Conservation (phyloP, 2,797 vertebrate genomes). For the Craterocephalus amniculus region DNA sequence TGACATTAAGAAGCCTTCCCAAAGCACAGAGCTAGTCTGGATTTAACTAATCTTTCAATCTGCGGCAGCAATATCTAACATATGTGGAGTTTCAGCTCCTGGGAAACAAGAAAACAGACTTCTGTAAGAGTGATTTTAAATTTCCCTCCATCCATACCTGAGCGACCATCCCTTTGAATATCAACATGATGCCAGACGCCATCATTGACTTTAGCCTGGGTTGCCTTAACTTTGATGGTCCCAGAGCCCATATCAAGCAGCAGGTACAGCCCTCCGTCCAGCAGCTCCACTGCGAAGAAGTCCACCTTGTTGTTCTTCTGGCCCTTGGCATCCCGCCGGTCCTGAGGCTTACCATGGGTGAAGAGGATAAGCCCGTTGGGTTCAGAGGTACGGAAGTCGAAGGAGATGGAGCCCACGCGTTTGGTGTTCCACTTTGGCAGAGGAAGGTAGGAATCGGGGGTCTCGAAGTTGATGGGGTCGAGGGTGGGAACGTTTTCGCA, state of each 20-base stretch:
- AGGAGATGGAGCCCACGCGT: slow-evolving; percentile 97
- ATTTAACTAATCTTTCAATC: slow-evolving; percentile 13
- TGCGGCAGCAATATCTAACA: neutral
- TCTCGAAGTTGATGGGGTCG: slow-evolving; percentile 98
- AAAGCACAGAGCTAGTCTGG: slow-evolving; percentile 15
- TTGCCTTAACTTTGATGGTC: slow-evolving; percentile 97
- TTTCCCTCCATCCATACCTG: slow-evolving; percentile 81
- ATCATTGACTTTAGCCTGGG: slow-evolving; percentile 95
- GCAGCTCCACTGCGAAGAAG: slow-evolving; percentile 96
- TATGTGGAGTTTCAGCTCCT: slow-evolving; percentile 3
- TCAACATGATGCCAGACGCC: slow-evolving; percentile 98
- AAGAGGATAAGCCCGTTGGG: slow-evolving; percentile 97
- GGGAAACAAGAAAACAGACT: neutral
- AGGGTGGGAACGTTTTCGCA: slow-evolving; percentile 98
- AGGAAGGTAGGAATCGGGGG: slow-evolving; percentile 93
- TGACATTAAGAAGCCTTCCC: slow-evolving; percentile 15
- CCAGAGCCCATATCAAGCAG: slow-evolving; percentile 98
- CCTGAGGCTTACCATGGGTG: slow-evolving; percentile 95
- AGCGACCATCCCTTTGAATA: slow-evolving; percentile 96
- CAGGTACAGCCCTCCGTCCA: slow-evolving; percentile 94
- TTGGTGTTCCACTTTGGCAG: slow-evolving; percentile 99
- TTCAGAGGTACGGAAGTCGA: slow-evolving; percentile 96
- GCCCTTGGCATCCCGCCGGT: slow-evolving; percentile 90
- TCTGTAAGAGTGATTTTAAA: neutral
- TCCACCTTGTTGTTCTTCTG: slow-evolving; percentile 98